Percentiles rank a stretch among this genome's conserved stretches.
These are phyloP conservation scores for Morone saxatilis DNA, from an alignment of 2,113 vertebrate species.

Conservation along the genomic window DNA sequence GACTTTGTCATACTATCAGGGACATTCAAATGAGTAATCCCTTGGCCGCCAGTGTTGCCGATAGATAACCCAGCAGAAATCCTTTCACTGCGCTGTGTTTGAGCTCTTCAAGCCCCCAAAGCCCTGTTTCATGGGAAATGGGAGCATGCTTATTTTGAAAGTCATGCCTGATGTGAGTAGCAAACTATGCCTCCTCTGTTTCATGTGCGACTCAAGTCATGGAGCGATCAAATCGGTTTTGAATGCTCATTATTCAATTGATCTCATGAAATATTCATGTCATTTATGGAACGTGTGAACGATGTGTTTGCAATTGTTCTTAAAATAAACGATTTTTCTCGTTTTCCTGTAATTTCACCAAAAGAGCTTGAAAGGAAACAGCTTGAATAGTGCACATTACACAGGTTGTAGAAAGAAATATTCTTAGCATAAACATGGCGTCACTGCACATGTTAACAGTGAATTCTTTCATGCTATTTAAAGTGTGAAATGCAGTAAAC, in stretches of 20 bases:
- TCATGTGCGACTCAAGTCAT: conserved; percentile 7
- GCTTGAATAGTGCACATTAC: conserved; percentile 21
- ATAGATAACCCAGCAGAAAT: conserved; percentile 50
- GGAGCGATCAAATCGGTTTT: conserved; percentile 33
- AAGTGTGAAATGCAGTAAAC: conserved; percentile 44
- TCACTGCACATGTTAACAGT: conserved; percentile 22
- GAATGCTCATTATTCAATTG: conserved; percentile 34
- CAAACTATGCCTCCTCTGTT: conserved; percentile 22
- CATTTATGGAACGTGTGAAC: conserved; percentile 39
- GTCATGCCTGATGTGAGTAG: conserved; percentile 11
- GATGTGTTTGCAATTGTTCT: conserved; percentile 2
- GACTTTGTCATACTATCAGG: conserved; percentile 31
- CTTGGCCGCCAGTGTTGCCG: conserved; percentile 30
- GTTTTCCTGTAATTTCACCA: conserved; percentile 9
- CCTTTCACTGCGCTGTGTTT: neutral
- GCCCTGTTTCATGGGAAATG: conserved; percentile 47
- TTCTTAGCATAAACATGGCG: conserved; percentile 36
- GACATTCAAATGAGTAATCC: conserved; percentile 44
- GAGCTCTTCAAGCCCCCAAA: conserved; percentile 31
- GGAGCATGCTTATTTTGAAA: conserved; percentile 42
- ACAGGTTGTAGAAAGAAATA: conserved; percentile 33
- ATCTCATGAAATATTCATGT: conserved; percentile 72
- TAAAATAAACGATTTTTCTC: conserved; percentile 12
- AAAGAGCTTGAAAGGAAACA: conserved; percentile 33
- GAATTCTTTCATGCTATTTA: conserved; percentile 44